A percentile compares a stretch with the other conserved stretches of the same genome.
phyloP scores from a whole-genome alignment of 2,113 vertebrate genomes.

The Bujurquina vittata region DNA sequence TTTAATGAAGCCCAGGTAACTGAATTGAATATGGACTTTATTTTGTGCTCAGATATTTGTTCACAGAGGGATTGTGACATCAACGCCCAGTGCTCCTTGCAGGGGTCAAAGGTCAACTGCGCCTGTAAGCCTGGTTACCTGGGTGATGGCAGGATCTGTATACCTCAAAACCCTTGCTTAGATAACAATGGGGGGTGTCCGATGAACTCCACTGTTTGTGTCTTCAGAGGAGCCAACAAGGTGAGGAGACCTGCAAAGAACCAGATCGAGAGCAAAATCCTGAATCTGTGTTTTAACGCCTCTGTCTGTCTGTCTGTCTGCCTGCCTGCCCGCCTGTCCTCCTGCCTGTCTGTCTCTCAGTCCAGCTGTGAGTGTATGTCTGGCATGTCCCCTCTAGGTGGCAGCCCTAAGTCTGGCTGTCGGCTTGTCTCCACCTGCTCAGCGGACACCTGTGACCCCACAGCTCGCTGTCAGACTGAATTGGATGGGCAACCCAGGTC shows the following conservation, averaged over 20 bases:
- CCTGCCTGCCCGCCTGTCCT: background rate
- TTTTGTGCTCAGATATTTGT: slow-evolving; percentile 76
- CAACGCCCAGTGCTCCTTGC: slow-evolving; percentile 81
- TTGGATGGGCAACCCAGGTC: slow-evolving; percentile 76
- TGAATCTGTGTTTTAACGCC: background rate
- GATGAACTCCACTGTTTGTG: slow-evolving; percentile 84
- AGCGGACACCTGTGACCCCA: slow-evolving; percentile 75
- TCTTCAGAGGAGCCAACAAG: slow-evolving; percentile 84
- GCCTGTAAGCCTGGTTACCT: slow-evolving; percentile 83
- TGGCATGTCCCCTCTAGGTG: slow-evolving; percentile 73
- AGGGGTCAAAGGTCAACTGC: slow-evolving; percentile 78
- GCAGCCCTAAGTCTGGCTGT: slow-evolving; percentile 76
- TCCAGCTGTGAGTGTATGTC: slow-evolving; percentile 84
- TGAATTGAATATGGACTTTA: background rate
- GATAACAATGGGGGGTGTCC: slow-evolving; percentile 88
- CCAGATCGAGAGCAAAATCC: background rate
- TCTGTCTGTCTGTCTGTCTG: background rate
- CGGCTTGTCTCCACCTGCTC: slow-evolving; percentile 68
- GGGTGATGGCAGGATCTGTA: slow-evolving; percentile 88
- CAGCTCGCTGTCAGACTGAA: slow-evolving; percentile 78
- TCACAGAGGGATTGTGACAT: slow-evolving; percentile 79
- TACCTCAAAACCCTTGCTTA: slow-evolving; percentile 86
- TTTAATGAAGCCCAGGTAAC: background rate
- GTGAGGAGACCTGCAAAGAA: slow-evolving; percentile 67
- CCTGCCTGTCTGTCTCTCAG: slow-evolving; percentile 68